A percentile compares a stretch with the other conserved stretches of the same genome.
Conservation (phyloP, 2,113 vertebrate genomes). For the Crotalus horridus region DNA sequence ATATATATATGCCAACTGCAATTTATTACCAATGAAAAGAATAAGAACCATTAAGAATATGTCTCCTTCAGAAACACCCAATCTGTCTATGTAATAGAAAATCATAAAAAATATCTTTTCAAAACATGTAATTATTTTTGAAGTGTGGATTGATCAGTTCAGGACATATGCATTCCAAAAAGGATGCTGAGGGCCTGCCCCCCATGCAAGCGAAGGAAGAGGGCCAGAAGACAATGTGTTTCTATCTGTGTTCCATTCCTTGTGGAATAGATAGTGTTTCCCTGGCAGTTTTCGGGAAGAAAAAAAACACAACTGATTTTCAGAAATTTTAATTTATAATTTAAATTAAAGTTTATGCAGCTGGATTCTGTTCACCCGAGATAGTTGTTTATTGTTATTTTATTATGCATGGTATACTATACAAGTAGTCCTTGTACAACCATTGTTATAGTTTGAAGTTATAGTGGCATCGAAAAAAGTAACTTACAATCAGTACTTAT, state of each 20-base stretch:
- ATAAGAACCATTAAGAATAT: neutral
- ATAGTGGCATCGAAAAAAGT: neutral
- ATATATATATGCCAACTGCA: neutral
- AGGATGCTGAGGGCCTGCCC: neutral
- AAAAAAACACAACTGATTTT: neutral
- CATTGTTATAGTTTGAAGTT: neutral
- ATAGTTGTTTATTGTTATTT: neutral
- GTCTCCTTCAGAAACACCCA: neutral
- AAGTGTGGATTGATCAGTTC: neutral
- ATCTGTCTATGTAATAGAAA: neutral
- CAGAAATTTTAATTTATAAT: neutral
- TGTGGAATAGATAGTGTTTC: neutral
- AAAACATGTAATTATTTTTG: constrained; percentile 9
- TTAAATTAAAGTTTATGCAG: neutral
- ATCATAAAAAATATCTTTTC: neutral
- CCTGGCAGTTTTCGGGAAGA: neutral
- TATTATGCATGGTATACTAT: neutral
- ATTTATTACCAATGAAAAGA: neutral
- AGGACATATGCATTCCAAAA: neutral
- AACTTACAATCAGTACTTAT: neutral
- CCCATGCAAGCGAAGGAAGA: neutral
- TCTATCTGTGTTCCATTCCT: neutral
- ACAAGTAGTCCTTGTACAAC: neutral
- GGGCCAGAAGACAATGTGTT: neutral
- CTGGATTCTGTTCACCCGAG: neutral